These are phyloP conservation scores for Netelia inedita DNA, from an alignment of 2,888 invertebrate genomes.

Conservation along the genomic window DNA sequence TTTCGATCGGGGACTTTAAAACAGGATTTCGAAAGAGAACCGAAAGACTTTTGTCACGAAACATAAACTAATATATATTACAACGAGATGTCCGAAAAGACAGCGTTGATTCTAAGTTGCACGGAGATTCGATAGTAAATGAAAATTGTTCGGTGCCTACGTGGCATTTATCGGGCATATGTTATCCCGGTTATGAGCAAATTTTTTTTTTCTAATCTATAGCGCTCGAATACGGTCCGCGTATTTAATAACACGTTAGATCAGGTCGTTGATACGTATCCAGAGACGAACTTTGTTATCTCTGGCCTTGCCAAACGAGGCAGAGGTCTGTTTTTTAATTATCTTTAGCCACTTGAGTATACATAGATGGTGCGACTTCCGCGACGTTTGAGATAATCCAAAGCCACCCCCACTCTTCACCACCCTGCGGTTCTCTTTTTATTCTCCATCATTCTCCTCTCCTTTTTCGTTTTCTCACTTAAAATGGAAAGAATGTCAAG, in stretches of 20 bases:
- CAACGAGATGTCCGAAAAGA: too few relatives aligned
- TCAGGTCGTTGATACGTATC: background rate
- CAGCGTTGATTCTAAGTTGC: too few relatives aligned
- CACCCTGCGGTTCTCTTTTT: background rate
- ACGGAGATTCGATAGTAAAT: too few relatives aligned
- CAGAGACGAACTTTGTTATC: background rate
- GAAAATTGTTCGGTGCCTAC: too few relatives aligned
- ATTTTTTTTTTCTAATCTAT: too few relatives aligned
- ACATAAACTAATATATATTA: too few relatives aligned
- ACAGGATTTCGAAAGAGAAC: too few relatives aligned
- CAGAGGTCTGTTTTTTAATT: slow-evolving; percentile 63
- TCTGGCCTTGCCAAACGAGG: slow-evolving; percentile 7
- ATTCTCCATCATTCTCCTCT: slow-evolving; percentile 1
- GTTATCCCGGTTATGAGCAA: too few relatives aligned
- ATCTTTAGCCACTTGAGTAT: slow-evolving; percentile 62
- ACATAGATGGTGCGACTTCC: slow-evolving; percentile 41
- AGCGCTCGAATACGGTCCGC: too few relatives aligned
- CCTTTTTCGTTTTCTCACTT: background rate
- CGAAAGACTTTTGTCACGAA: too few relatives aligned
- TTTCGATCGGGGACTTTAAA: too few relatives aligned
- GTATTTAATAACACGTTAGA: background rate
- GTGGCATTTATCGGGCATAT: too few relatives aligned
- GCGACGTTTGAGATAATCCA: slow-evolving; percentile 27
- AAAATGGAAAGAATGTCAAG: background rate
- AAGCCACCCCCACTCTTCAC: background rate